phyloP scores from a whole-genome alignment of 2,888 invertebrate species.

The Fissipunctia ypsillon region DNA sequence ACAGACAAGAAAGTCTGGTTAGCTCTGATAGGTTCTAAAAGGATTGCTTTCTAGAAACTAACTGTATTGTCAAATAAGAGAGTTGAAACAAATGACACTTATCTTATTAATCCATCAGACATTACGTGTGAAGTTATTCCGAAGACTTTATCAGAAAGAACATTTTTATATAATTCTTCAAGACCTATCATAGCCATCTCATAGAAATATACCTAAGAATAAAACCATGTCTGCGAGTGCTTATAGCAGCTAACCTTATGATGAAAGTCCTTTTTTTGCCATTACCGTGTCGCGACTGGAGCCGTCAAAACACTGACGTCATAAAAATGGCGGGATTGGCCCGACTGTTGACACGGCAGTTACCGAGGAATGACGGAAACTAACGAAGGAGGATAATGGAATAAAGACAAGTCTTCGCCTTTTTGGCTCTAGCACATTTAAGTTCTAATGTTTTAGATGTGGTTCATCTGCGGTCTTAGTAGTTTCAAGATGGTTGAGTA shows the following conservation, averaged over 20 bases:
- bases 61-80: background rate
- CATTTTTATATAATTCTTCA: too few species aligned
- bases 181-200: background rate
- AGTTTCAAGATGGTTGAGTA: too few species aligned
- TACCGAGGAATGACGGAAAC: conserved; percentile 19
- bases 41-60: background rate
- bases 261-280: conserved; percentile 16
- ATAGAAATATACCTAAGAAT: background rate
- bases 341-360: conserved; percentile 57
- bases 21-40: background rate
- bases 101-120: too few species aligned
- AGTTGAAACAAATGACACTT: background rate
- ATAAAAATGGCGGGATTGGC: conserved; percentile 21
- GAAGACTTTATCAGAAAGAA: too few species aligned
- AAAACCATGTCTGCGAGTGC: background rate
- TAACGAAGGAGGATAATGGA: conserved; percentile 11
- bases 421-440: background rate
- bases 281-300: conserved; percentile 18
- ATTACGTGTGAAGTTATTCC: background rate
- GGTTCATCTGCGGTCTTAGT: background rate
- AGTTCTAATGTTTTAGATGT: background rate
- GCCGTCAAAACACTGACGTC: conserved; percentile 57
- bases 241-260: conserved; percentile 14
- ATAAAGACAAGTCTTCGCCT: background rate
- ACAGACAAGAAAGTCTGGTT: background rate